These are phyloP conservation scores for Campoletis raptor DNA, from an alignment of 2,888 invertebrate genomes.

Conservation along the genomic window DNA sequence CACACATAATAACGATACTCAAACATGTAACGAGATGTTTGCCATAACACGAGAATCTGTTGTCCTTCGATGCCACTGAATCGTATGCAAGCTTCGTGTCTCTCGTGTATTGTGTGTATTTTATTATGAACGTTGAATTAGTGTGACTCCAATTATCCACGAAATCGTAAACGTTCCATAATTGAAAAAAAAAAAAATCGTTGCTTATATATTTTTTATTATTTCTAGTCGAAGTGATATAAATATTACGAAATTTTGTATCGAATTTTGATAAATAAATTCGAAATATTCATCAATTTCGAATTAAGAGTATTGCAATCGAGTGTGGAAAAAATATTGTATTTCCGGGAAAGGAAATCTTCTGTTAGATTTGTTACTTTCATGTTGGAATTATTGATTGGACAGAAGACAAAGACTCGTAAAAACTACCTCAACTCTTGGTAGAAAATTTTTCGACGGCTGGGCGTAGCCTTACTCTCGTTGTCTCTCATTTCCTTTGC, in stretches of 20 bases:
- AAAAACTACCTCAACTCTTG: not conserved
- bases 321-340: not conserved
- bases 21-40: conserved; percentile 1
- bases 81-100: not conserved
- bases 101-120: not conserved
- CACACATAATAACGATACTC: not conserved
- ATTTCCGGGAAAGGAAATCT: not conserved
- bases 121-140: not conserved
- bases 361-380: not conserved
- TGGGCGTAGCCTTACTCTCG: conserved; percentile 53
- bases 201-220: not conserved
- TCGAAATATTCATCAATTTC: not conserved
- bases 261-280: not conserved
- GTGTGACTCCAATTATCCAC: not conserved
- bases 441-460: conserved; percentile 55
- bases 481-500: conserved; percentile 30
- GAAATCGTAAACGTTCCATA: not conserved
- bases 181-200: not conserved
- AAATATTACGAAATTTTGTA: not conserved
- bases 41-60: not conserved
- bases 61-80: not conserved
- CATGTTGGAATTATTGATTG: conserved; percentile 45
- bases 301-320: not conserved
- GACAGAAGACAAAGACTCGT: not conserved
- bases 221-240: not conserved